Base-by-base conservation (phyloP, 1,140 invertebrate species). In the Zaprionus lachaisei region DNA sequence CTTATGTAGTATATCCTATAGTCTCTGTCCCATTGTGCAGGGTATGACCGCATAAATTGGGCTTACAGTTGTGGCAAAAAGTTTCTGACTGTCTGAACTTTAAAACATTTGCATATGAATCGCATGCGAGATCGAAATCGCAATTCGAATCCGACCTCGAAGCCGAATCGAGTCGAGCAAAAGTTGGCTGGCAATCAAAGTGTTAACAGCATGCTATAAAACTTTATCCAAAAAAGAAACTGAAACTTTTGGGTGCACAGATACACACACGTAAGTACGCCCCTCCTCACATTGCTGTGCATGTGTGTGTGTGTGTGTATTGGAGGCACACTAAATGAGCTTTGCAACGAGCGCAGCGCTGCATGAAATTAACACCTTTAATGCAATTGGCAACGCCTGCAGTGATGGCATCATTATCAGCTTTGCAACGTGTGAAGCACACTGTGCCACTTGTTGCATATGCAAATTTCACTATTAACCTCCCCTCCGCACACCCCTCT, bases 171-270 rank as follows among this genome's bases (percentile, higher is more conserved):
- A 28, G 14, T 38, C 37, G 37, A 77, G 72, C 66, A 78, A 81
- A 87, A 89, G 74, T 89, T 89, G 55, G 58, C 74, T 72, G 58
- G 78, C 84, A 87, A 87, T 89, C 84, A 89, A 89, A 84, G 81
- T 87, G 85, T 87, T 87, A 87, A 84, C 84, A 87, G 84, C 74
- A 75, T 69, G 75, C 81, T 69, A 77, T 81, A 77, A 89, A 87
- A 87, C 81, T 84, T 85, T 89, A 63, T 51, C 74, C 72, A 61
- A 79, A 81, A 75, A 74, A 77, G 31, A 26, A 34, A 47, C 22
- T 28, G 14, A 81, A 89, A 80, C 68, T 83, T 87, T 72, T 68
- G 54, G 61, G 44, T 68, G 11, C 41, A 57, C 17, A 24, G 4
- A 26, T 5, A 6, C 22, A 34, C 20, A 26, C 11, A 47, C 56